phyloP scores from a whole-genome alignment of 2,113 vertebrate species.

The Chrysemys picta region DNA sequence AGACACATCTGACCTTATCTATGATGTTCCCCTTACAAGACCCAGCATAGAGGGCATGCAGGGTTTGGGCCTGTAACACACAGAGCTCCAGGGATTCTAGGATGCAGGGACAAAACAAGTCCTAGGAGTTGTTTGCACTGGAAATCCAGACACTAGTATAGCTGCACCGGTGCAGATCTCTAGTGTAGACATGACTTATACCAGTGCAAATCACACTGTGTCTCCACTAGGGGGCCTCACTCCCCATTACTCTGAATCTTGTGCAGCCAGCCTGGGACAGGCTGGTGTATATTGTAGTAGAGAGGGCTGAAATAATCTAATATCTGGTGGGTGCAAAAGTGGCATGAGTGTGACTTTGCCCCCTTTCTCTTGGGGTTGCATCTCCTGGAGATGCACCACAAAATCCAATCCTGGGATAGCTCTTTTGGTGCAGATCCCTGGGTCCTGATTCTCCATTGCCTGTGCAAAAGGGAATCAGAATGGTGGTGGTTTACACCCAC shows the following conservation, averaged over 20 bases:
- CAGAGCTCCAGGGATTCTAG: not conserved
- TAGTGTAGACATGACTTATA: not conserved
- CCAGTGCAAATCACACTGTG: not conserved
- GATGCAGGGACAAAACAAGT: fast-evolving
- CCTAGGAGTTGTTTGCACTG: not conserved
- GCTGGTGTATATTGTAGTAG: not conserved
- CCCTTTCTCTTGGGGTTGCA: not conserved
- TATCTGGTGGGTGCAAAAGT: not conserved
- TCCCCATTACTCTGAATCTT: not conserved
- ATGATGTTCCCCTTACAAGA: not conserved
- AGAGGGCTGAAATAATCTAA: not conserved
- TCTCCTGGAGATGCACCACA: not conserved
- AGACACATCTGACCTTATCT: not conserved
- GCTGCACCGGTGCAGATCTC: not conserved
- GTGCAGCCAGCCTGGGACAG: not conserved
- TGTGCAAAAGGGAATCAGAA: not conserved
- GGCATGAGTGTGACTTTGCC: not conserved
- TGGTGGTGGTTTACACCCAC: fast-evolving
- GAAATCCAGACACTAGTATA: not conserved
- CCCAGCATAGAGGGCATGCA: not conserved
- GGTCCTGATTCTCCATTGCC: not conserved
- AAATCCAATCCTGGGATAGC: not conserved
- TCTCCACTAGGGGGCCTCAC: not conserved
- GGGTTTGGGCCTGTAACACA: not conserved
- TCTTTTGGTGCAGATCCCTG: not conserved